phyloP scores from a whole-genome alignment of 2,113 vertebrate species.

The Blennius ocellaris region DNA sequence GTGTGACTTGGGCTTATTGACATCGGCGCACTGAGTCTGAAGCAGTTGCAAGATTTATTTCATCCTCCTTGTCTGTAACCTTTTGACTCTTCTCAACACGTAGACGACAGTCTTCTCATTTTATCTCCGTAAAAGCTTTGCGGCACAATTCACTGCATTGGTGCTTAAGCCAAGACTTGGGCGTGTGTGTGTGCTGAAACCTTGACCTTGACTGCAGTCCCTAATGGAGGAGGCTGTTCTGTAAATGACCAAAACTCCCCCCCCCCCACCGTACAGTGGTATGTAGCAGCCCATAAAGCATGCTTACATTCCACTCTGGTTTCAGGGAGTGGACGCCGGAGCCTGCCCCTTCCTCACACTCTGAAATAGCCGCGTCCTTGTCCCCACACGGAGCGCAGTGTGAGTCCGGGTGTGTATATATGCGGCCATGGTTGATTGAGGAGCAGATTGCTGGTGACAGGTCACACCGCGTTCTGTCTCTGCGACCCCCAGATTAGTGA shows the following conservation, averaged over 20 bases:
- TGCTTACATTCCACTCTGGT: constrained; percentile 80
- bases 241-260: constrained; percentile 77
- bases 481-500: constrained; percentile 84
- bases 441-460: constrained; percentile 87
- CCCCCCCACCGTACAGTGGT: constrained; percentile 61
- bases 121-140: constrained; percentile 38
- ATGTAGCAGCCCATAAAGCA: constrained; percentile 85
- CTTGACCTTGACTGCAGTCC: constrained; percentile 81
- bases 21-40: not conserved
- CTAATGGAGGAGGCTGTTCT: constrained; percentile 80
- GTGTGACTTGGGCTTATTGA: not conserved
- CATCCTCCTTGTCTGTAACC: not conserved
- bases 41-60: not conserved
- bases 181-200: constrained; percentile 41
- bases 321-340: constrained; percentile 80
- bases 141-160: constrained; percentile 9
- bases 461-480: constrained; percentile 83
- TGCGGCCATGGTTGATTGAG: constrained; percentile 72
- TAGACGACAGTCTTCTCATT: constrained; percentile 8
- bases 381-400: constrained; percentile 66
- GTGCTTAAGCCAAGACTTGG: constrained; percentile 32
- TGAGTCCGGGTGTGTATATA: constrained; percentile 61
- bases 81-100: constrained; percentile 13
- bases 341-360: constrained; percentile 72
- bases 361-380: constrained; percentile 87